Evolutionary conservation across 2,888 invertebrate species (phyloP).

Genomic region (Nomada lathburiana): DNA sequence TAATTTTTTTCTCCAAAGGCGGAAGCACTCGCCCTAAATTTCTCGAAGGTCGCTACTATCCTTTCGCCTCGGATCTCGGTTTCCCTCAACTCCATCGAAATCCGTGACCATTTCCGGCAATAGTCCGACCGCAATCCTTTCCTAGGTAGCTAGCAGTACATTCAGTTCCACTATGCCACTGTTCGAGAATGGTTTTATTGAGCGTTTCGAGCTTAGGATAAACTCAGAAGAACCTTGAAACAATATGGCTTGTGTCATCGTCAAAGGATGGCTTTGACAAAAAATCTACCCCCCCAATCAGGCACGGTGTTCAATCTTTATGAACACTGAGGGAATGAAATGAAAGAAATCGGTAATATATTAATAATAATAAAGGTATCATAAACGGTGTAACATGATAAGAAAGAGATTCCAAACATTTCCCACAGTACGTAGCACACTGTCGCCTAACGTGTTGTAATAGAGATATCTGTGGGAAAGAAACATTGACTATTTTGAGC

Average conservation of each 20-base stretch:
- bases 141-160: slow-evolving; percentile 43
- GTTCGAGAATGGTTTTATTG: neutral
- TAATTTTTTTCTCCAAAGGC: slow-evolving; percentile 43
- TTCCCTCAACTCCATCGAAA: slow-evolving; percentile 22
- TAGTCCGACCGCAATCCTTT: slow-evolving; percentile 78
- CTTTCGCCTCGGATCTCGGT: slow-evolving; percentile 29
- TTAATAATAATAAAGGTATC: too few species aligned
- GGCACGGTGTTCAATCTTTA: too few species aligned
- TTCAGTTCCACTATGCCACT: slow-evolving; percentile 2
- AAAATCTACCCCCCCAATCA: neutral
- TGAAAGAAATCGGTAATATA: too few species aligned
- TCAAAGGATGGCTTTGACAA: neutral
- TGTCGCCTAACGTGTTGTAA: neutral
- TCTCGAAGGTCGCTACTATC: slow-evolving; percentile 52
- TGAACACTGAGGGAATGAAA: too few species aligned
- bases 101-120: slow-evolving; percentile 75
- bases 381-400: neutral
- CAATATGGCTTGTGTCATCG: neutral
- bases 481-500: neutral
- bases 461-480: neutral
- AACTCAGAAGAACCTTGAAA: slow-evolving; percentile 7
- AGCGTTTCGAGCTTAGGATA: neutral
- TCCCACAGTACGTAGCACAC: neutral
- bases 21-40: slow-evolving; percentile 68
- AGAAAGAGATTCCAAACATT: neutral